Base-by-base conservation (phyloP, 1,140 invertebrate species). In the Lutraria rhynchaena region DNA sequence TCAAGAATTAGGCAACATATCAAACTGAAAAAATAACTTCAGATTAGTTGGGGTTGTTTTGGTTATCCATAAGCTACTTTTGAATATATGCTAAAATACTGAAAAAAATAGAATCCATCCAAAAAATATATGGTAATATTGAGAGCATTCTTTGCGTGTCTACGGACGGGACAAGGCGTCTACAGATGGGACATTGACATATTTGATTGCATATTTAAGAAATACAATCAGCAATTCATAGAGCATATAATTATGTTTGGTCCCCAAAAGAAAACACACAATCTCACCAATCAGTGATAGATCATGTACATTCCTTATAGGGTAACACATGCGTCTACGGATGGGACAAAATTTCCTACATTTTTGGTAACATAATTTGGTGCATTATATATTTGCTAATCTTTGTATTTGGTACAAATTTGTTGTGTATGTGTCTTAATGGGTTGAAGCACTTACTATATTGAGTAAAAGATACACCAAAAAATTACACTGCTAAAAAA, bases 181-280 rank as follows among this genome's bases (percentile, higher is more conserved):
- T 9, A 53, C 19, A 22, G 19, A 53, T 9, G 19, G 51, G 51
- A 53, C 51, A n/a, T 53, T n/a, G 51, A 53, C 51, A 53, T 9
- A 4, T 53, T 53, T 5, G 24, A n/a, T n/a, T 53, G 51, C 51
- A 53, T 53, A 9, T 9, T n/a, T 53, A 9, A 5, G 51, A 7
- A 53, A n/a, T 53, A 53, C 5, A 53, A 53, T 53, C 51, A 53
- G 51, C 7, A 9, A 53, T 53, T n/a, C 4, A n/a, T 53, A n/a
- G 17, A 53, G 5, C 51, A 53, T 9, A 53, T 53, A 53, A 53
- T 53, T 53, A 53, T 53, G 19, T 53, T 53, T 53, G 51, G 51
- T 53, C 51, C 51, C 51, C 51, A n/a, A 53, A 53, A 22, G 51
- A 22, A 53, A 53, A 53, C 19, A 22, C 51, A 9, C 7, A 53